phyloP scores from a whole-genome alignment of 2,797 vertebrate species.

The Chloroceryle amazona region DNA sequence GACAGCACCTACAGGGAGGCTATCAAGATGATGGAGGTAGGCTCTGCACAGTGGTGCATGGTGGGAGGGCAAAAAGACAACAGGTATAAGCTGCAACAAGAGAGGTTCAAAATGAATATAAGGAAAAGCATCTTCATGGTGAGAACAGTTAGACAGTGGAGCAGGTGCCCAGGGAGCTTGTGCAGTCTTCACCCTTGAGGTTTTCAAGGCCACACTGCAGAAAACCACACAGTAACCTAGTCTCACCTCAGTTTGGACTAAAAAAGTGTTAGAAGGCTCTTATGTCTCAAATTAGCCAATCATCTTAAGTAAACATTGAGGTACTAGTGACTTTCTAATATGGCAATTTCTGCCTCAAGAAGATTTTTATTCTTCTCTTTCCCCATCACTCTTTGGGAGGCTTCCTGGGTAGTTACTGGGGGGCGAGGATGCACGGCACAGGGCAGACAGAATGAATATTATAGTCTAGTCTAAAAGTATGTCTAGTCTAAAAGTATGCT shows the following conservation, averaged over 20 bases:
- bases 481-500: background rate
- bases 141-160: background rate
- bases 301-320: background rate
- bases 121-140: rapidly evolving
- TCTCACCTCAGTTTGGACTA: background rate
- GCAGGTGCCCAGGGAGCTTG: background rate
- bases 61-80: background rate
- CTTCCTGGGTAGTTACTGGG: rapidly evolving
- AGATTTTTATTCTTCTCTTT: background rate
- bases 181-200: background rate
- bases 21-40: background rate
- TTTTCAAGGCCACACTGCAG: background rate
- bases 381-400: background rate
- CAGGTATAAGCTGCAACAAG: background rate
- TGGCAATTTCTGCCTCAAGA: background rate
- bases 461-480: background rate
- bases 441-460: background rate
- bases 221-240: background rate
- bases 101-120: background rate
- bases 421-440: rapidly evolving
- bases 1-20: background rate
- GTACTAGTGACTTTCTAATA: background rate
- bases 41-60: background rate
- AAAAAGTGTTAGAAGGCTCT: background rate
- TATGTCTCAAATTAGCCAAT: background rate